A percentile compares a stretch with the other conserved stretches of the same genome.
Evolutionary conservation across 2,113 vertebrate genomes (phyloP).

Genomic region (Galeopterus variegatus): DNA sequence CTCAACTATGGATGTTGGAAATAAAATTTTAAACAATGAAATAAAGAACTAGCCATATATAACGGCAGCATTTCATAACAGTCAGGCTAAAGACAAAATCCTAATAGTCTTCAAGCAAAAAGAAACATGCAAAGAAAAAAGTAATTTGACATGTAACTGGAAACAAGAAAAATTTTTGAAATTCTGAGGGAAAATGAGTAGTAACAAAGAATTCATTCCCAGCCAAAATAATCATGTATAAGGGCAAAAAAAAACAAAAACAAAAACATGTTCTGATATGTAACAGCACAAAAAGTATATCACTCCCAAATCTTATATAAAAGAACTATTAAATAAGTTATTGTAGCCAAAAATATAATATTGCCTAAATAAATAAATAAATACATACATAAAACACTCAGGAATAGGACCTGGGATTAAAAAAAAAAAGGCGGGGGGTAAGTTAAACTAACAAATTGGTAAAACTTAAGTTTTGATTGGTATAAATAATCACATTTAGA

Average conservation of each 20-base stretch:
- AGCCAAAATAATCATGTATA: not conserved
- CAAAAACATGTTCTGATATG: not conserved
- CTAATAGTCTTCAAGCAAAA: not conserved
- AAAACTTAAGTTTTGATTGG: not conserved
- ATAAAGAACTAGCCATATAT: not conserved
- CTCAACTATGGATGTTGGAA: not conserved
- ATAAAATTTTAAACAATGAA: slow-evolving; percentile 45
- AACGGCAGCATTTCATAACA: not conserved
- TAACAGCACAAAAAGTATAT: not conserved
- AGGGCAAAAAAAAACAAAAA: too few species aligned
- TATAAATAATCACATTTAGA: not conserved
- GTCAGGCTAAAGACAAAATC: slow-evolving; percentile 6
- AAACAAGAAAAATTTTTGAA: slow-evolving; percentile 43
- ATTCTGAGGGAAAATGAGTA: not conserved
- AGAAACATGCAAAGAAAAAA: not conserved
- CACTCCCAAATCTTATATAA: not conserved
- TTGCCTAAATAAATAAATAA: not conserved
- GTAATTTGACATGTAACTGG: not conserved
- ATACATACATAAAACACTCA: not conserved
- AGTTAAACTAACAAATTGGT: not conserved
- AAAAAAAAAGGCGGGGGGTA: not conserved
- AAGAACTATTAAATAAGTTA: slow-evolving; percentile 38
- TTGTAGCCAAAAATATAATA: not conserved
- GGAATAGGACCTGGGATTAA: not conserved
- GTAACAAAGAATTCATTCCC: not conserved